Conservation (phyloP, 2,113 vertebrate genomes). For the Megatriorchis doriae region DNA sequence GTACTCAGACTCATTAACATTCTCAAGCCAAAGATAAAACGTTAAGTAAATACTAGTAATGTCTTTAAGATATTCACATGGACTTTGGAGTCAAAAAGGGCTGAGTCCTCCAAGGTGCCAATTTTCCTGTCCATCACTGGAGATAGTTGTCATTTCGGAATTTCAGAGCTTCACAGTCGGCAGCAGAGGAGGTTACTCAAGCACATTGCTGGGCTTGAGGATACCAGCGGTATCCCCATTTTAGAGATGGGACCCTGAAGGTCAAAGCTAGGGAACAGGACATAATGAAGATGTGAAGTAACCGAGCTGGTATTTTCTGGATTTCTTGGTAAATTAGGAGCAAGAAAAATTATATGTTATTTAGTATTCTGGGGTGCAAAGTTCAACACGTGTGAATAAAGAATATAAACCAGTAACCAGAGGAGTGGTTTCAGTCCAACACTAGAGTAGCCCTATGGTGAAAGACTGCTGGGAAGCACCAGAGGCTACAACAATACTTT, state of each 20-base stretch:
- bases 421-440: not conserved
- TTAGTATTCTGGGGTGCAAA: not conserved
- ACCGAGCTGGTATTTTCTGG: not conserved
- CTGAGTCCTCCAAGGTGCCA: not conserved
- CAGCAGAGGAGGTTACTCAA: not conserved
- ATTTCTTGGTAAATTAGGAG: not conserved
- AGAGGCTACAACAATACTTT: not conserved
- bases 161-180: not conserved
- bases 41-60: not conserved
- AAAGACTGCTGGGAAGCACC: not conserved
- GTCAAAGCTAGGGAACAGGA: not conserved
- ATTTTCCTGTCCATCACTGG: not conserved
- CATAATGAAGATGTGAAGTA: not conserved
- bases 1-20: not conserved
- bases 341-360: not conserved
- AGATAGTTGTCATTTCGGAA: not conserved
- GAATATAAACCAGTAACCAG: not conserved
- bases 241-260: not conserved
- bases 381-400: not conserved
- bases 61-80: not conserved
- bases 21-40: not conserved
- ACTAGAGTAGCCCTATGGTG: not conserved
- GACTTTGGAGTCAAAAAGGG: not conserved
- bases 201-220: not conserved
- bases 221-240: not conserved